Evolutionary conservation across 2,888 invertebrate species (phyloP), one percentile per base, ranked within the genome.

Genomic region (Stenodera caucasica): DNA sequence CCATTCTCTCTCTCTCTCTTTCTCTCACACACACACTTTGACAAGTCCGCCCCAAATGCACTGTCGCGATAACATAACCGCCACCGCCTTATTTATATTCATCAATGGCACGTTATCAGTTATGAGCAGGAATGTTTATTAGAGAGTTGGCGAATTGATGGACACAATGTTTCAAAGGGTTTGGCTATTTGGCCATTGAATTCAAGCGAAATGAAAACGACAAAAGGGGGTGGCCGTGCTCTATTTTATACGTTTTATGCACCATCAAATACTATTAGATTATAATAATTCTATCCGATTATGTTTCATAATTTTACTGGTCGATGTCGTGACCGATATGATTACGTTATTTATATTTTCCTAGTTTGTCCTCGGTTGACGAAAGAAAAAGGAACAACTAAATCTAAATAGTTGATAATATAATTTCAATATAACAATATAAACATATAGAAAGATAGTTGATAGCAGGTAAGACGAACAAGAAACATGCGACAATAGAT

Each of bases 51-150:
- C 76, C n/a, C n/a, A n/a, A 72, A 75, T 77, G 78, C 75, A 76
- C 72, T 73, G 75, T 66, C 68, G 77, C 78, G 79, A 80, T 79
- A 79, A 79, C 74, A 69, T 73, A 70, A 72, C 67, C 68, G 70
- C 72, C 72, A 61, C 70, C 73, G 77, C 78, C 79, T 80, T 80
- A 80, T 80, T 79, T 80, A 80, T 80, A 80, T 80, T 80, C 80
- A 80, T 80, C 80, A 80, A 80, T 80, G 79, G 75, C 68, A 72
- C 72, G 72, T 79, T 80, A 80, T 80, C 80, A 77, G 78, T 78
- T 78, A 77, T 75, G 76, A 77, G 78, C 79, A 79, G 79, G 75
- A 77, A 77, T 79, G 78, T 78, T 78, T 77, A 77, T 78, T 76
- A 75, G 72, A 70, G 66, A 61, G 67, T 63, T 32, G 14, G 26